Conservation (phyloP, 1,140 invertebrate genomes). For the Eueides isabella region DNA sequence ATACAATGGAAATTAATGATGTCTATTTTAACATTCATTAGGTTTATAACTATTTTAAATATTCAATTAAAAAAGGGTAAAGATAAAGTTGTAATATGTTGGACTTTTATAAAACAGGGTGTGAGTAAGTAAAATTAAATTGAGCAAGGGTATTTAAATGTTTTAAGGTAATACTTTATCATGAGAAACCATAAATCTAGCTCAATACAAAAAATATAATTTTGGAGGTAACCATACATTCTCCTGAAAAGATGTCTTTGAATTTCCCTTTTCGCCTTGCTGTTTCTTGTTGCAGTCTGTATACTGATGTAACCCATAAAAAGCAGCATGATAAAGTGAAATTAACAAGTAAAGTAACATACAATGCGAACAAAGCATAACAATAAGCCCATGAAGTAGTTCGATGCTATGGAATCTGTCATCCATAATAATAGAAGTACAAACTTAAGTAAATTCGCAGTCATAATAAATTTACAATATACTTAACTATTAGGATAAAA, state of each 20-base stretch:
- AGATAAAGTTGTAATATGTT: not conserved
- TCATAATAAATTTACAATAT: conserved; percentile 42
- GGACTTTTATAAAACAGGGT: conserved; percentile 3
- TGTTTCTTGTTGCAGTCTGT: conserved; percentile 87
- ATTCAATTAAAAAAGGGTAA: not conserved
- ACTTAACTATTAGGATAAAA: conserved; percentile 47
- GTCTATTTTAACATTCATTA: not conserved
- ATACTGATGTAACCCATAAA: conserved; percentile 85
- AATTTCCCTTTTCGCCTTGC: conserved; percentile 88
- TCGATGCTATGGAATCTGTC: conserved; percentile 64
- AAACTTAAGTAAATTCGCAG: conserved; percentile 41
- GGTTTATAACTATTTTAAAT: conserved; percentile 10
- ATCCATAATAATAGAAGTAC: conserved; percentile 42
- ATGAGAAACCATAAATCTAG: conserved; percentile 70
- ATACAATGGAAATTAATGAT: conserved; percentile 3
- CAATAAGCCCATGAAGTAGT: conserved; percentile 72
- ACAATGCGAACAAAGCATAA: conserved; percentile 77
- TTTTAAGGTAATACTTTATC: conserved; percentile 45
- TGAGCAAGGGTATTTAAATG: conserved; percentile 24
- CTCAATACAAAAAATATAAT: conserved; percentile 74
- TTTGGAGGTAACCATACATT: conserved; percentile 86
- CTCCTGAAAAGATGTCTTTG: conserved; percentile 89
- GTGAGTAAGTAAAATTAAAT: conserved; percentile 10
- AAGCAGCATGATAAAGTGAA: conserved; percentile 84
- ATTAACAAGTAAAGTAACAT: conserved; percentile 77